phyloP scores from a whole-genome alignment of 2,113 vertebrate species.

The Cavia porcellus region DNA sequence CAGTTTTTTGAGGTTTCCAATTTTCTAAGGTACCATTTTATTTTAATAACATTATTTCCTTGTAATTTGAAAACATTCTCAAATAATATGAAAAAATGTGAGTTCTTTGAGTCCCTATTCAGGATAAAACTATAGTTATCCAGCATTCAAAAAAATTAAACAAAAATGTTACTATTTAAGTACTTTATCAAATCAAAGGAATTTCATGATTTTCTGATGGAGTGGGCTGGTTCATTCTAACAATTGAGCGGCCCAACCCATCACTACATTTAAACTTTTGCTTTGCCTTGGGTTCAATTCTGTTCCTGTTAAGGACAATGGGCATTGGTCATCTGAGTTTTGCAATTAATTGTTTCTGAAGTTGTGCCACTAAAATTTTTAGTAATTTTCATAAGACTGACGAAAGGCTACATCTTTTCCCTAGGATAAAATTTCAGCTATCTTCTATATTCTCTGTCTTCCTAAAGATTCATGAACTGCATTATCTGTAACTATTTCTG shows the following conservation, averaged over 20 bases:
- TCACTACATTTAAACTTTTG: slow-evolving; percentile 57
- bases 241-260: background rate
- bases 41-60: background rate
- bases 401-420: slow-evolving; percentile 51
- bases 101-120: background rate
- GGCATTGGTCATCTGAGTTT: slow-evolving; percentile 45
- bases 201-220: slow-evolving; percentile 42
- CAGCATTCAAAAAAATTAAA: slow-evolving; percentile 64
- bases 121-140: slow-evolving; percentile 20
- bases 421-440: slow-evolving; percentile 72
- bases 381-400: slow-evolving; percentile 74
- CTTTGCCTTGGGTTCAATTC: slow-evolving; percentile 69
- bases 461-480: slow-evolving; percentile 78
- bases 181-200: slow-evolving; percentile 53
- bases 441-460: slow-evolving; percentile 75
- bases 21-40: background rate
- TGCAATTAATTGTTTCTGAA: slow-evolving; percentile 70
- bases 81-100: background rate
- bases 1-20: background rate
- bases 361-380: slow-evolving; percentile 70
- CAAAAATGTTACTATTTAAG: slow-evolving; percentile 59
- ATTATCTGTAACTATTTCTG: slow-evolving; percentile 84
- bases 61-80: slow-evolving; percentile 35
- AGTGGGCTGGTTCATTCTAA: background rate
- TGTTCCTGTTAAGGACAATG: slow-evolving; percentile 44